Evolutionary conservation across 2,113 vertebrate genomes (phyloP).

Genomic region (Dasypus novemcinctus): DNA sequence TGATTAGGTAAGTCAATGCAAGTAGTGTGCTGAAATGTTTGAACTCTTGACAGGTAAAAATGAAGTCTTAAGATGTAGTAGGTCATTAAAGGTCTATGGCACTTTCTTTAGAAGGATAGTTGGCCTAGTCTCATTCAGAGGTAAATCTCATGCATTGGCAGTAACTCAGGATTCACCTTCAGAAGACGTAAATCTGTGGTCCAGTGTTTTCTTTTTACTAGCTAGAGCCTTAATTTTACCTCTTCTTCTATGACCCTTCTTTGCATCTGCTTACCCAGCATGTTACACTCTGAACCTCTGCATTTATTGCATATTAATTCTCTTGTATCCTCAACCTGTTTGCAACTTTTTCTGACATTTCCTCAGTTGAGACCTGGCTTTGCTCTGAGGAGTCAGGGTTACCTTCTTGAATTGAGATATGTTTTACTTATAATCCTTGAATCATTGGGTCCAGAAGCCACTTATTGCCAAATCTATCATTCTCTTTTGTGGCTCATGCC

Average conservation of each 20-base stretch:
- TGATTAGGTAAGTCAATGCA: neutral
- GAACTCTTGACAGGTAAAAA: neutral
- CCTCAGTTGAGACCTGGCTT: neutral
- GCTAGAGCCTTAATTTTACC: neutral
- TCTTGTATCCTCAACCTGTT: neutral
- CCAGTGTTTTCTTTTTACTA: neutral
- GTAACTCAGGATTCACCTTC: neutral
- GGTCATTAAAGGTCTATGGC: neutral
- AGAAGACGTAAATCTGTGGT: neutral
- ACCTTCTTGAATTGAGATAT: conserved; percentile 7
- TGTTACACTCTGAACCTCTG: neutral
- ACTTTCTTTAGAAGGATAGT: neutral
- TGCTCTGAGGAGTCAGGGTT: neutral
- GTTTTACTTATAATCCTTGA: neutral
- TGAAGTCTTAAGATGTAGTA: neutral
- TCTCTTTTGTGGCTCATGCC: neutral
- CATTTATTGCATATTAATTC: neutral
- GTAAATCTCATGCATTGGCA: neutral
- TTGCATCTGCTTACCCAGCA: neutral
- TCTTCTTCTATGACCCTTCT: neutral
- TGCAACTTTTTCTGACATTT: neutral
- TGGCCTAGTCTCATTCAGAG: conserved; percentile 7
- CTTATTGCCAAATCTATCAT: neutral
- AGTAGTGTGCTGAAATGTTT: neutral
- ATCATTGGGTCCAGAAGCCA: neutral